Conservation (phyloP, 2,113 vertebrate genomes). For the Notothenia rossii region DNA sequence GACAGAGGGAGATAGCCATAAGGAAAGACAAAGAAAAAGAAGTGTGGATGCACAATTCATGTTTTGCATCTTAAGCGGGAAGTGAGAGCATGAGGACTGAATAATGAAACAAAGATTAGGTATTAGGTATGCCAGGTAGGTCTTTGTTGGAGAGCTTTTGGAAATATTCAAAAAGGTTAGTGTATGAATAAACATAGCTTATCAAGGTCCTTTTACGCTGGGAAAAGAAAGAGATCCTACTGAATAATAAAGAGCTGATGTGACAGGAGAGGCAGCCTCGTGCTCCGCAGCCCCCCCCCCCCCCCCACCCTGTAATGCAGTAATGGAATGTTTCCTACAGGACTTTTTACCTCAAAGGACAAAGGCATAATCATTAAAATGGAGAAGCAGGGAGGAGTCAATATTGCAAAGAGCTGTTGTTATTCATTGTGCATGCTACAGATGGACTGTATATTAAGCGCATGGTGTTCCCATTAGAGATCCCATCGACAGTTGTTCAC, state of each 20-base stretch:
- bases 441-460: slow-evolving; percentile 75
- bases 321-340: slow-evolving; percentile 87
- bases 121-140: slow-evolving; percentile 95
- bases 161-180: slow-evolving; percentile 99
- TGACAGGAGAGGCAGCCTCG: slow-evolving; percentile 84
- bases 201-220: slow-evolving; percentile 94
- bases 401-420: slow-evolving; percentile 87
- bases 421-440: slow-evolving; percentile 67
- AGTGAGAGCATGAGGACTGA: slow-evolving; percentile 88
- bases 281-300: slow-evolving; percentile 20
- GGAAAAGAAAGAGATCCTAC: slow-evolving; percentile 92
- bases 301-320: slow-evolving; percentile 45
- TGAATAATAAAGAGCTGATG: slow-evolving; percentile 96
- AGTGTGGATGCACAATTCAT: slow-evolving; percentile 87
- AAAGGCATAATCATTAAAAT: slow-evolving; percentile 93
- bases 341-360: slow-evolving; percentile 83
- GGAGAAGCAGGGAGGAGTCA: slow-evolving; percentile 83
- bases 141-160: slow-evolving; percentile 94
- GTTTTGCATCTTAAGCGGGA: slow-evolving; percentile 93
- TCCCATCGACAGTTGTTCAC: slow-evolving; percentile 75
- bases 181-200: slow-evolving; percentile 99
- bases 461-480: slow-evolving; percentile 73
- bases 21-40: slow-evolving; percentile 70
- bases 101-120: slow-evolving; percentile 96
- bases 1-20: slow-evolving; percentile 43